Base-by-base conservation (phyloP, 2,113 vertebrate genomes). In the Apus apus region DNA sequence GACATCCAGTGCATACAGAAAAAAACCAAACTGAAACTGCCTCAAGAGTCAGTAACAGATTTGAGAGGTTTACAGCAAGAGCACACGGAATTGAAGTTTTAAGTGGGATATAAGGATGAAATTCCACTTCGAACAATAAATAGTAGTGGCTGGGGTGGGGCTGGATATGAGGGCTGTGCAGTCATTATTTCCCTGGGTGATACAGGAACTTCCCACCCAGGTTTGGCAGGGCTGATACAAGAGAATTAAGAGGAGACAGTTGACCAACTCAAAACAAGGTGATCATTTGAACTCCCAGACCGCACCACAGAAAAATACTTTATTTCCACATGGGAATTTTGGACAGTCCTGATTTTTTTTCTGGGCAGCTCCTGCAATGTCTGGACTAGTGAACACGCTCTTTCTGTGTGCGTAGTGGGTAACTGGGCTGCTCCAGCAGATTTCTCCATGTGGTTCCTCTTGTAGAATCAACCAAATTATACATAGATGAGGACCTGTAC, bases 211-310 rank as follows among this genome's bases (percentile, higher is more conserved):
- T 74, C 25, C 54, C n/a, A 19, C 67, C 14, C 21, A 25, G 10
- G 8, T 9, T 56, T 29, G 27, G 48, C 21, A 25, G 56, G 81
- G 18, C 12, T 32, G 48, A 56, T 43, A 6, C 7, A 12, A 7
- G 10, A n/a, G 8, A 21, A 34, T 12, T 61, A n/a, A 56, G 30
- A 45, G 3, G 34, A 64, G 29, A 16, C 48, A 57, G 3, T 6
- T 8, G 29, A 38, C 27, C 23, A 51, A 18, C 27, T 51, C 21
- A 23, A 64, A 70, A n/a, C 18, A 43, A 51, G 50, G 36, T 22
- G 19, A 26, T n/a, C 0, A 0, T 4, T 4, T 81, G 30, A 53
- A 29, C 30, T 29, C 22, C 34, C 27, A 51, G 76, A 6, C 11
- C 26, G 8, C 7, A 30, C 16, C 29, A 23, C 22, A 45, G 12